Evolutionary conservation across 2,888 invertebrate species (phyloP).

Genomic region (Orchesella flavescens): DNA sequence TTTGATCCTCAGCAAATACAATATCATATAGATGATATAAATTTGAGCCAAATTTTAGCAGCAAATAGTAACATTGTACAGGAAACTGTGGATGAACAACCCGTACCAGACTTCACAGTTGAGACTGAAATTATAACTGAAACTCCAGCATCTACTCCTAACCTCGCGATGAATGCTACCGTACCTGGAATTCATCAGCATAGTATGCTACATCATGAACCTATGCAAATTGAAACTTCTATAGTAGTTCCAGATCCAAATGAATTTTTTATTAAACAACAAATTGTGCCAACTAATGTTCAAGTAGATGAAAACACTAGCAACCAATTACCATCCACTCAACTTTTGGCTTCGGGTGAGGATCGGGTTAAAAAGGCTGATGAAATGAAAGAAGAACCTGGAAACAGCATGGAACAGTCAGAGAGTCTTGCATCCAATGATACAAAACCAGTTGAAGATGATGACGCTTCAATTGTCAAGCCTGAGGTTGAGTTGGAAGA

Average conservation of each 20-base stretch:
- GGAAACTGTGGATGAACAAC: slow-evolving; percentile 3
- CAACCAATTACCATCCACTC: not conserved
- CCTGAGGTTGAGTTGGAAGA: not conserved
- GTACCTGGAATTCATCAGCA: not conserved
- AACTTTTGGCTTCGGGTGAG: not conserved
- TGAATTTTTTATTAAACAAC: not conserved
- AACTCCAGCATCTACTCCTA: not conserved
- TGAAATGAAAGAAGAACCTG: not conserved
- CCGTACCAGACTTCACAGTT: slow-evolving; percentile 33
- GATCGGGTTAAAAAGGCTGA: not conserved
- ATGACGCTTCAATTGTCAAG: not conserved
- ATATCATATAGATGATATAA: slow-evolving; percentile 46
- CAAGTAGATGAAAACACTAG: not conserved
- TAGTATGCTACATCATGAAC: not conserved
- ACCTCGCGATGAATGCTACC: not conserved
- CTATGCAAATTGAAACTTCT: slow-evolving; percentile 13
- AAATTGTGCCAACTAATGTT: not conserved
- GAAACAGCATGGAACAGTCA: not conserved
- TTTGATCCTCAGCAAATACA: slow-evolving; percentile 35
- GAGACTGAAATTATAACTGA: slow-evolving; percentile 49
- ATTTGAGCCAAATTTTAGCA: slow-evolving; percentile 34
- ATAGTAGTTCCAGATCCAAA: not conserved
- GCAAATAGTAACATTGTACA: not conserved
- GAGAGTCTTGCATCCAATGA: not conserved
- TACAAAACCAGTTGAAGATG: not conserved